Evolutionary conservation across 1,140 invertebrate genomes (phyloP).

Genomic region (Polypedilum pembai): DNA sequence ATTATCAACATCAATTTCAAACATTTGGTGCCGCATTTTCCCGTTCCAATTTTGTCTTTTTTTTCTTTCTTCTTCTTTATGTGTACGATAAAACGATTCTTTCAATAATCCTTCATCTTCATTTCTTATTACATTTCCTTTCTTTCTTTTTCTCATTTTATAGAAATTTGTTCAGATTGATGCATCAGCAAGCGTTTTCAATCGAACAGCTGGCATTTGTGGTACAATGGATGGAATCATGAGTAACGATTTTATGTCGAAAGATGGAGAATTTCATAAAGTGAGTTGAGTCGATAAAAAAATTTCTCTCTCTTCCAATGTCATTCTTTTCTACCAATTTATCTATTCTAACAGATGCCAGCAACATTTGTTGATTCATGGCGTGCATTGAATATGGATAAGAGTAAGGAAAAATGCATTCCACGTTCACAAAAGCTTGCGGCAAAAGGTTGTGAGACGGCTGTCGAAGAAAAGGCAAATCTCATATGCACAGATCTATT

Average conservation of each 20-base stretch:
- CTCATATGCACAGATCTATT: conserved; percentile 57
- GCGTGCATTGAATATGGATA: conserved; percentile 46
- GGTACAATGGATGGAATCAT: conserved; percentile 63
- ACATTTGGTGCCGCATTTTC: background rate
- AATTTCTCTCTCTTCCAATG: background rate
- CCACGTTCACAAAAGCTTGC: conserved; percentile 32
- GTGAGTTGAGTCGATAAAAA: conserved; percentile 32
- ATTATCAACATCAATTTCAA: conserved; percentile 4
- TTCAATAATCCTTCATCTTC: conserved; percentile 15
- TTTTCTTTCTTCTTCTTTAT: background rate
- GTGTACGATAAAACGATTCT: background rate
- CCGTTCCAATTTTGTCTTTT: background rate
- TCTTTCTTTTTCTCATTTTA: conserved; percentile 31
- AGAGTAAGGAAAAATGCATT: conserved; percentile 38
- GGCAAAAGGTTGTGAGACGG: conserved; percentile 38
- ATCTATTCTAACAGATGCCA: conserved; percentile 33
- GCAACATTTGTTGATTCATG: conserved; percentile 52
- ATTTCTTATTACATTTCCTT: conserved; percentile 30
- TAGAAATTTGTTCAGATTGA: conserved; percentile 55
- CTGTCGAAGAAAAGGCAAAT: conserved; percentile 46
- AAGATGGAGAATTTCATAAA: conserved; percentile 47
- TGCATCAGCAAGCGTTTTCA: conserved; percentile 61
- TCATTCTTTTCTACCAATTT: background rate
- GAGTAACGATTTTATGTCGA: conserved; percentile 60
- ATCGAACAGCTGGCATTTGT: conserved; percentile 71